phyloP scores from a whole-genome alignment of 2,113 vertebrate species.

The Apodemus speciosus region DNA sequence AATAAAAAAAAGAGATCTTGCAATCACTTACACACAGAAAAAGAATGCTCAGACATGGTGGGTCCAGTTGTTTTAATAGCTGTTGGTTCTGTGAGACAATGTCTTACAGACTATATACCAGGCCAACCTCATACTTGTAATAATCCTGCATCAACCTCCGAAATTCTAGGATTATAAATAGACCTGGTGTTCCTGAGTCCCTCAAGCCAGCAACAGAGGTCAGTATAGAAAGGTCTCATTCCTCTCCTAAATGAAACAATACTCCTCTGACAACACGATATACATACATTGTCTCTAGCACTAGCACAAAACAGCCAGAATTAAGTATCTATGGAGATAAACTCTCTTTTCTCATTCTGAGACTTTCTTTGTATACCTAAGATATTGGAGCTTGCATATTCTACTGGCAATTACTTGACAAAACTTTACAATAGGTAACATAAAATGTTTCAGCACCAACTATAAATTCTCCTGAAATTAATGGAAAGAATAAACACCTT shows the following conservation, averaged over 20 bases:
- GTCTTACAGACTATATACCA: neutral
- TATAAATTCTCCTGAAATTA: conserved; percentile 37
- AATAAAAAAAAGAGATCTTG: neutral
- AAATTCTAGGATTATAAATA: neutral
- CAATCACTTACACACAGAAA: neutral
- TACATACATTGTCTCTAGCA: neutral
- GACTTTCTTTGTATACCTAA: neutral
- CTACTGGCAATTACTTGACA: conserved; percentile 25
- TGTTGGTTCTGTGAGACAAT: neutral
- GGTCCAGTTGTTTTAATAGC: neutral
- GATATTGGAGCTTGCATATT: neutral
- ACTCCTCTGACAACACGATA: conserved; percentile 23
- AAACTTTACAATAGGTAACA: conserved; percentile 54
- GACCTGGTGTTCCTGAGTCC: neutral
- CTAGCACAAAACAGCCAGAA: neutral
- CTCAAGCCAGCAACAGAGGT: conserved; percentile 7
- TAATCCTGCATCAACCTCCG: neutral
- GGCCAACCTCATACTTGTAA: neutral
- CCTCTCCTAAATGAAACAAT: neutral
- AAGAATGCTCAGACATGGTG: neutral
- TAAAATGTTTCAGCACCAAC: conserved; percentile 46
- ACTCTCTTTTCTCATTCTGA: neutral
- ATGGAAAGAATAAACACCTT: conserved; percentile 33
- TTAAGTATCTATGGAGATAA: conserved; percentile 19
- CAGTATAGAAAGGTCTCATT: neutral